Evolutionary conservation across 2,113 vertebrate genomes (phyloP).

Genomic region (Platichthys flesus): DNA sequence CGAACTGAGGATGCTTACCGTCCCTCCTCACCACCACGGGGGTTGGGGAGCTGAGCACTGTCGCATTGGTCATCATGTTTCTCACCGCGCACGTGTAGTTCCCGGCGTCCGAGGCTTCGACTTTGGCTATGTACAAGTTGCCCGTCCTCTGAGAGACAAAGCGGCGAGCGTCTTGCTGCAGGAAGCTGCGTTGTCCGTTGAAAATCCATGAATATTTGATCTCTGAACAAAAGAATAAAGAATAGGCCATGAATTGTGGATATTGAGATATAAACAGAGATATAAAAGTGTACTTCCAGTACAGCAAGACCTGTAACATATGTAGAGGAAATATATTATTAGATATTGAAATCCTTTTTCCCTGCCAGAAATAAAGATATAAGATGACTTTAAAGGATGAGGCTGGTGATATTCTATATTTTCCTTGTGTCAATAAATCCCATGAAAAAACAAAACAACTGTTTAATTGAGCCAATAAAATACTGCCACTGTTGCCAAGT

Average conservation of each 20-base stretch:
- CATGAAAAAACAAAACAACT: neutral
- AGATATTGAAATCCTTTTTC: constrained; percentile 12
- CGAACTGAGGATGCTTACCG: constrained; percentile 75
- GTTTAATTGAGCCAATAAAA: neutral
- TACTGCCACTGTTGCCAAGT: neutral
- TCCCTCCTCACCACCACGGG: constrained; percentile 86
- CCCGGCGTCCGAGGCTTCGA: constrained; percentile 86
- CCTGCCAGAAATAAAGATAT: too few species aligned
- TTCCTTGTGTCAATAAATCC: constrained; percentile 4
- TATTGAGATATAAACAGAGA: constrained; percentile 8
- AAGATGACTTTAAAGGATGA: neutral
- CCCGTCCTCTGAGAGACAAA: constrained; percentile 90
- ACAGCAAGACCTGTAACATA: constrained; percentile 1
- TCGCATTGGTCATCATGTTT: constrained; percentile 81
- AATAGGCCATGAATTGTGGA: neutral
- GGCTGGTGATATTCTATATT: neutral
- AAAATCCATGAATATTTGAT: constrained; percentile 88
- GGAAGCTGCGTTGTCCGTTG: constrained; percentile 80
- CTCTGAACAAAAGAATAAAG: constrained; percentile 70
- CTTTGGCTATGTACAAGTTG: constrained; percentile 89
- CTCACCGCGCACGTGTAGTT: constrained; percentile 89
- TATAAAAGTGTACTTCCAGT: constrained; percentile 2
- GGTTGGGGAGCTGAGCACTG: constrained; percentile 81
- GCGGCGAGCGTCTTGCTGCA: constrained; percentile 81
- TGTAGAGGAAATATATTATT: neutral